Evolutionary conservation across 2,797 vertebrate species (phyloP).

Genomic region (Melanotaenia nigrans): DNA sequence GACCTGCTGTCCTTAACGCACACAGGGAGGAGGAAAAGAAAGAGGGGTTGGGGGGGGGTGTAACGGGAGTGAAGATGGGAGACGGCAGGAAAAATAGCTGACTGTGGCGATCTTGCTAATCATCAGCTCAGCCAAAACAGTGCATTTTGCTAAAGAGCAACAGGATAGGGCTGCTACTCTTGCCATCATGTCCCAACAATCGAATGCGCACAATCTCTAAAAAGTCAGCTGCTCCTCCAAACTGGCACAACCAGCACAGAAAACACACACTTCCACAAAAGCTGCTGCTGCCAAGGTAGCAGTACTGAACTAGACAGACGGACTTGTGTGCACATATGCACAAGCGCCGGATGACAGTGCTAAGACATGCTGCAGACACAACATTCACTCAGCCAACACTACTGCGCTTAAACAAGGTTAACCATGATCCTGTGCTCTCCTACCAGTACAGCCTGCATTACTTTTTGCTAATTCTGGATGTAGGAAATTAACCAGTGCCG

Average conservation of each 20-base stretch:
- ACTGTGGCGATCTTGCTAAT: slow-evolving; percentile 67
- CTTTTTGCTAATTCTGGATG: neutral
- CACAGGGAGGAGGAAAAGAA: slow-evolving; percentile 30
- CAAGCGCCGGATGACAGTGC: slow-evolving; percentile 62
- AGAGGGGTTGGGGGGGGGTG: neutral
- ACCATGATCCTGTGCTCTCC: neutral
- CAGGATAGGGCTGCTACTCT: slow-evolving; percentile 66
- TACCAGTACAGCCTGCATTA: neutral
- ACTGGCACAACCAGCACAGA: slow-evolving; percentile 41
- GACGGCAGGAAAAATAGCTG: slow-evolving; percentile 52
- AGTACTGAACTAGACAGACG: slow-evolving; percentile 69
- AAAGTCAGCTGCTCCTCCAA: slow-evolving; percentile 68
- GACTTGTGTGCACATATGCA: slow-evolving; percentile 33
- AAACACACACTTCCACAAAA: slow-evolving; percentile 46
- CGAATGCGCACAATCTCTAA: slow-evolving; percentile 50
- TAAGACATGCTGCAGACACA: slow-evolving; percentile 76
- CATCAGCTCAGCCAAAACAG: slow-evolving; percentile 67
- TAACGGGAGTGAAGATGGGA: slow-evolving; percentile 31
- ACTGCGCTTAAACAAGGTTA: neutral
- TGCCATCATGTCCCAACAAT: slow-evolving; percentile 59
- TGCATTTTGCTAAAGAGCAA: slow-evolving; percentile 65
- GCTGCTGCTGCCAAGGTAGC: slow-evolving; percentile 74
- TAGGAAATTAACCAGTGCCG: neutral
- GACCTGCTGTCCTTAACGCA: slow-evolving; percentile 77
- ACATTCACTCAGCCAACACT: slow-evolving; percentile 69